A percentile compares a stretch with the other conserved stretches of the same genome.
These are phyloP conservation scores for Pluvianellus socialis DNA, from an alignment of 2,113 vertebrate genomes.

Conservation along the genomic window DNA sequence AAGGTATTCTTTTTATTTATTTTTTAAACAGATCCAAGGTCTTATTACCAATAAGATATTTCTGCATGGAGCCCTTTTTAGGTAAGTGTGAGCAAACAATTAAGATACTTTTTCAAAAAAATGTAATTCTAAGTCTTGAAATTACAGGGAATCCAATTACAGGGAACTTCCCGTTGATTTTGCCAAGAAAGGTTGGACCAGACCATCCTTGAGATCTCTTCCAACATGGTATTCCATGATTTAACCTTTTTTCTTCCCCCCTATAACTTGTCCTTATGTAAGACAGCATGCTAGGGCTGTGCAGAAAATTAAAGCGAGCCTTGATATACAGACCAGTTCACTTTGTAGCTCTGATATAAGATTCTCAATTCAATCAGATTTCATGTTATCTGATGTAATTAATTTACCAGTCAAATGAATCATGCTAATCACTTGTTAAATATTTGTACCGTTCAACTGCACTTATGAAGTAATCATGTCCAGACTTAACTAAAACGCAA, in stretches of 20 bases:
- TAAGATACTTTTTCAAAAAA: fast-evolving
- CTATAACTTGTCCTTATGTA: not conserved
- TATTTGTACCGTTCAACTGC: not conserved
- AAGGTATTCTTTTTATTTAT: not conserved
- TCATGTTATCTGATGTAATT: not conserved
- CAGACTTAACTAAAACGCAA: not conserved
- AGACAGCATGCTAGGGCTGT: not conserved
- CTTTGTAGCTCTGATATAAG: not conserved
- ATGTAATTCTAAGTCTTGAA: not conserved
- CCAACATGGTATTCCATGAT: not conserved
- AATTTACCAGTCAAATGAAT: not conserved
- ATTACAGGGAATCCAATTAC: not conserved
- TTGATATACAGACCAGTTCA: not conserved
- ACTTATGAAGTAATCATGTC: not conserved
- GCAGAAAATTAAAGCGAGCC: not conserved
- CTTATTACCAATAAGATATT: not conserved
- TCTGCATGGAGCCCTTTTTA: not conserved
- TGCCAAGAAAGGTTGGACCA: not conserved
- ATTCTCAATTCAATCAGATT: not conserved
- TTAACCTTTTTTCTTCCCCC: too few relatives aligned
- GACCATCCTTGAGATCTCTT: not conserved
- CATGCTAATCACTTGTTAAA: not conserved
- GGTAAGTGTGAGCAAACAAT: not conserved
- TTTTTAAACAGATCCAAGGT: not conserved
- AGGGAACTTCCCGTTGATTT: not conserved